A percentile compares a stretch with the other conserved stretches of the same genome.
These are phyloP conservation scores for sheep (Ovis aries) DNA, from an alignment of 2,113 vertebrate genomes.

Conservation along the genomic window ARS-UI_Ramb_v3.0 NC_056057.1:84888501-84889000, in stretches of 20 bases:
- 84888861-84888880: conserved; percentile 26
- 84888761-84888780: not conserved
- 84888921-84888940: conserved; percentile 12
- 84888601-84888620: not conserved
- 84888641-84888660: not conserved
- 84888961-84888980: conserved; percentile 21
- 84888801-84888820: not conserved
- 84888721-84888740: not conserved
- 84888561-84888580: not conserved
- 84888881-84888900: not conserved
- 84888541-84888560: not conserved
- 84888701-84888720: not conserved
- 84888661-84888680: not conserved
- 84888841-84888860: not conserved
- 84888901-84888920: not conserved
- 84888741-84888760: not conserved
- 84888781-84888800: not conserved
- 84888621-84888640: not conserved
- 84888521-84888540: not conserved
- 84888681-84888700: not conserved
- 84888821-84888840: not conserved
- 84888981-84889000: not conserved
- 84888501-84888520: not conserved
- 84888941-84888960: conserved; percentile 25
- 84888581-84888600: not conserved